phyloP scores from a whole-genome alignment of 2,797 vertebrate genomes.

The Heliangelus exortis region DNA sequence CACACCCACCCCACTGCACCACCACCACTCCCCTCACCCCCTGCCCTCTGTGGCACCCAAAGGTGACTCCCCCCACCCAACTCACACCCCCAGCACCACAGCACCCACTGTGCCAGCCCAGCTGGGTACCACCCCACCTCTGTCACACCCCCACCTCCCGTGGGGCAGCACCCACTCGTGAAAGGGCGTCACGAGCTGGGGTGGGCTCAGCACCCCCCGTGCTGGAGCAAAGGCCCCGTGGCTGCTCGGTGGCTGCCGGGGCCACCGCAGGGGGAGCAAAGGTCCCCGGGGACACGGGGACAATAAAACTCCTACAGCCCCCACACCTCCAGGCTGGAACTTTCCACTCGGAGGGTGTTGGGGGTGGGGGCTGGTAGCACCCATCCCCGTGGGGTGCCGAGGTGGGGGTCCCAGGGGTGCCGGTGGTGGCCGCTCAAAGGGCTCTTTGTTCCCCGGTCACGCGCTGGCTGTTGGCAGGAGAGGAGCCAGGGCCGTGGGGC shows the following conservation, averaged over 20 bases:
- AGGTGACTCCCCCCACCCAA: too few relatives aligned
- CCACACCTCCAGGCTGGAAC: background rate
- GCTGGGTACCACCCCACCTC: background rate
- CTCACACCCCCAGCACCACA: too few relatives aligned
- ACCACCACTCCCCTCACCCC: too few relatives aligned
- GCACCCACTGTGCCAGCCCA: too few relatives aligned
- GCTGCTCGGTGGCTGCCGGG: background rate
- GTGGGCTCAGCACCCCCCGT: background rate
- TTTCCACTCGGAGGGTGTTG: background rate
- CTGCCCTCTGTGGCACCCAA: too few relatives aligned
- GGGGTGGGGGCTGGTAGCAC: background rate
- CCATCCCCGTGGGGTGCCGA: fast-evolving
- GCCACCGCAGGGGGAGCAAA: background rate
- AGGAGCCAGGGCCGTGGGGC: background rate
- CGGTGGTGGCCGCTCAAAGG: background rate
- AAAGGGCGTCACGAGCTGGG: constrained; percentile 19
- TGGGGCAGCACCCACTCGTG: background rate
- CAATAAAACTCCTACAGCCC: constrained; percentile 40
- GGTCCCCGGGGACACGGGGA: background rate
- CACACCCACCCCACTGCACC: too few relatives aligned
- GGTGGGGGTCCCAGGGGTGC: background rate
- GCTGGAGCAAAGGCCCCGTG: background rate
- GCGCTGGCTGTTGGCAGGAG: background rate
- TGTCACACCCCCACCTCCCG: background rate
- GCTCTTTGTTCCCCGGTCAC: constrained; percentile 43